Evolutionary conservation across 2,797 vertebrate species (phyloP).

Genomic region (Arctocebus calabarensis): DNA sequence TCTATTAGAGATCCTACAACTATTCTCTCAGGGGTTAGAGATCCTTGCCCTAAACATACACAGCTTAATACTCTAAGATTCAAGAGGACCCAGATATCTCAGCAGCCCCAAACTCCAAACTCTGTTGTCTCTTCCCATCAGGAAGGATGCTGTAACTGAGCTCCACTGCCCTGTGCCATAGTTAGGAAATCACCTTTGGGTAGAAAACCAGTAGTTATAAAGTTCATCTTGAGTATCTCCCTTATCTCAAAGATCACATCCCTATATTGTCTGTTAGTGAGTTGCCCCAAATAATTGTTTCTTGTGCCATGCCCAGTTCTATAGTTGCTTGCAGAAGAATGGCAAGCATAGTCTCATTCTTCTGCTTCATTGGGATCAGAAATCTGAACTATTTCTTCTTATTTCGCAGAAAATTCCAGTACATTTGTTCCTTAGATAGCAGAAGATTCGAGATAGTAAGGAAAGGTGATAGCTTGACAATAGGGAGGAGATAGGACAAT

Average conservation of each 20-base stretch:
- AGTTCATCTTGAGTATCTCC: background rate
- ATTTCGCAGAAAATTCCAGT: background rate
- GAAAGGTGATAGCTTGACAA: background rate
- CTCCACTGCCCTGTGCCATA: background rate
- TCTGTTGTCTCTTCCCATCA: background rate
- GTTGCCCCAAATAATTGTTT: background rate
- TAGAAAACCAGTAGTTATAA: background rate
- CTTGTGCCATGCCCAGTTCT: background rate
- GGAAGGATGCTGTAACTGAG: background rate
- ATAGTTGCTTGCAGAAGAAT: background rate
- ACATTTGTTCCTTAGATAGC: background rate
- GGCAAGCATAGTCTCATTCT: background rate
- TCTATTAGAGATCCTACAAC: background rate
- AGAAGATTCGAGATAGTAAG: background rate
- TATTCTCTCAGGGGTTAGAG: background rate
- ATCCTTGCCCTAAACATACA: background rate
- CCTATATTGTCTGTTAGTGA: background rate
- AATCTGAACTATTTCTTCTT: background rate
- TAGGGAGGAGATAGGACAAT: background rate
- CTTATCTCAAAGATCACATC: background rate
- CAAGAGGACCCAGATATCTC: background rate
- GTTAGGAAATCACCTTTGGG: background rate
- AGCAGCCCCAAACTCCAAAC: background rate
- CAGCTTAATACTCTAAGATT: background rate
- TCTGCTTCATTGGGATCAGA: background rate